Base-by-base conservation (phyloP, 1,140 invertebrate genomes). In the Drosophila kohkoa region DNA sequence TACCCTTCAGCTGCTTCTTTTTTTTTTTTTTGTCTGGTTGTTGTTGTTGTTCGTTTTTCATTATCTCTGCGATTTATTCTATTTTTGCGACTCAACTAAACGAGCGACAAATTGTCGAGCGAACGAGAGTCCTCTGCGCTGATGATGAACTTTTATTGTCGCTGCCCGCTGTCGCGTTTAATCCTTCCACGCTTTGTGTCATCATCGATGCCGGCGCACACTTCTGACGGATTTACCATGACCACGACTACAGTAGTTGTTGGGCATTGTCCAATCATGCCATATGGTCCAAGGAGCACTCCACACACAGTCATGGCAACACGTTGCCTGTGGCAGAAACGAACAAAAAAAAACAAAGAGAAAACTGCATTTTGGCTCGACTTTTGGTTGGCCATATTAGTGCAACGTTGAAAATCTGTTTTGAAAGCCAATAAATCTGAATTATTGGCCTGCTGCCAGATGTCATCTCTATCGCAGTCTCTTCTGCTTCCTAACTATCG, bases 351-450 rank as follows among this genome's bases (percentile, higher is more conserved):
- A 38, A 10, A 7, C 32, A 32, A 32, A 5, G 1, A 32, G 32
- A 55, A 52, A 68, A 77, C 15, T 75, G 49, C 58, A 72, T 55
- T 55, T 80, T 63, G 78, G 70, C 70, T 85, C 77, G 67, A 48
- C 71, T 78, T 83, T 77, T 76, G 85, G 85, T 73, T 64, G 71
- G 72, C 10, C 45, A 48, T 60, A 58, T 66, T 73, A 30, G n/a
- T 5, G n/a, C 25, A 48, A 48, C 62, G 62, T 59, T 51, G 81
- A 75, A 83, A 89, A 89, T 89, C 85, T 89, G 85, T 85, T 90
- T 85, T 90, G 75, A 90, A 90, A 89, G 89, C 86, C 85, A 89
- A 89, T 89, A 89, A 89, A 90, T 90, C 85, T 81, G 86, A 85
- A 85, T 89, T 89, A 89, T 89, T 90, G 81, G 85, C 78, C 51